These are phyloP conservation scores for Zapus hudsonius DNA, from an alignment of 2,113 vertebrate genomes.

Conservation along the genomic window DNA sequence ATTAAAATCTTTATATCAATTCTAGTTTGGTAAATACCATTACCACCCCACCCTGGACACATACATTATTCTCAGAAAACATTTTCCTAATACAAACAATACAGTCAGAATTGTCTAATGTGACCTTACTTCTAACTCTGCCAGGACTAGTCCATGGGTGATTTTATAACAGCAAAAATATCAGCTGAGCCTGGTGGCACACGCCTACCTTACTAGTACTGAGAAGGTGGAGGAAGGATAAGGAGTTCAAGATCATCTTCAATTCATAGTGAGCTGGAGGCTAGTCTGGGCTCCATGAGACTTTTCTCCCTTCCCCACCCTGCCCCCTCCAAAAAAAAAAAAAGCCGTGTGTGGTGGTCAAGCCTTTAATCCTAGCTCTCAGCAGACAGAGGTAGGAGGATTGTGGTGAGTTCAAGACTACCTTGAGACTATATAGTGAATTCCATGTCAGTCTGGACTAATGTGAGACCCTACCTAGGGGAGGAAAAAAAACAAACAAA, in stretches of 20 bases:
- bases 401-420: too few relatives aligned
- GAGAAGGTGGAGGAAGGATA: too few relatives aligned
- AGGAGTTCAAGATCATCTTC: neutral
- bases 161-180: neutral
- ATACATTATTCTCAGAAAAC: neutral
- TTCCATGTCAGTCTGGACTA: too few relatives aligned
- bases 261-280: neutral
- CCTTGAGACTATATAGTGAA: too few relatives aligned
- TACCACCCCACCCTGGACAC: too few relatives aligned
- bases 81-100: constrained; percentile 4
- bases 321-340: too few relatives aligned
- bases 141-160: neutral
- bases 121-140: constrained; percentile 10
- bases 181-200: neutral
- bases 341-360: too few relatives aligned
- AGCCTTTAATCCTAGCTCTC: too few relatives aligned
- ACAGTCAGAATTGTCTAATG: neutral
- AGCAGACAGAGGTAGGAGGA: too few relatives aligned
- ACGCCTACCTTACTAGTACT: neutral
- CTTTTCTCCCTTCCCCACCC: too few relatives aligned
- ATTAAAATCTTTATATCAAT: neutral
- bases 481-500: neutral
- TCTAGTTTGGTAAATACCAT: neutral
- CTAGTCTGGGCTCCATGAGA: neutral
- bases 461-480: too few relatives aligned